phyloP scores from a whole-genome alignment of 2,888 invertebrate genomes.

The Sceliomorpha sp. region DNA sequence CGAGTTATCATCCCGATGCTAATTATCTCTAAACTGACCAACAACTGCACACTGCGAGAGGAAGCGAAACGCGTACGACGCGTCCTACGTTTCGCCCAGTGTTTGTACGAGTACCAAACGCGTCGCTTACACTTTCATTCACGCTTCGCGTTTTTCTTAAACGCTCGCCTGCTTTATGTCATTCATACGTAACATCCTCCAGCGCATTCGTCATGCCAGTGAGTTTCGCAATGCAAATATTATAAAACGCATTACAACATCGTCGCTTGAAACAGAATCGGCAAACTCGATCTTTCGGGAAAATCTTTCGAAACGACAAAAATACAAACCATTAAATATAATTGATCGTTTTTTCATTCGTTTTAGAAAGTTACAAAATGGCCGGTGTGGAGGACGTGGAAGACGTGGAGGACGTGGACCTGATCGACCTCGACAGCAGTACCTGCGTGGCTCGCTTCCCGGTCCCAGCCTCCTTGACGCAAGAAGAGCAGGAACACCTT shows the following conservation, averaged over 20 bases:
- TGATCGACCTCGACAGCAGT: slow-evolving; percentile 73
- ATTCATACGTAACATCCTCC: slow-evolving; percentile 40
- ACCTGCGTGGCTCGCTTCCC: slow-evolving; percentile 59
- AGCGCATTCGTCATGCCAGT: slow-evolving; percentile 38
- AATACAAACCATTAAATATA: slow-evolving; percentile 1
- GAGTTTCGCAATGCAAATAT: slow-evolving; percentile 20
- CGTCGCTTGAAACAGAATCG: slow-evolving; percentile 8
- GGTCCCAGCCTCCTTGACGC: slow-evolving; percentile 57
- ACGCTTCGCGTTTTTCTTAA: slow-evolving; percentile 11
- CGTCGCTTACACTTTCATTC: slow-evolving; percentile 13
- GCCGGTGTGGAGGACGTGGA: slow-evolving; percentile 61
- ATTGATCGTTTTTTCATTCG: slow-evolving; percentile 2
- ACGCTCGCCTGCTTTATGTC: slow-evolving; percentile 35
- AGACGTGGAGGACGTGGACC: slow-evolving; percentile 70
- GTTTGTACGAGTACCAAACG: slow-evolving; percentile 7
- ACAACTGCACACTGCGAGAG: slow-evolving; percentile 9
- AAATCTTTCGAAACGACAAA: no score
- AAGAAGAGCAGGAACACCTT: slow-evolving; percentile 76
- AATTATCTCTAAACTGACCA: slow-evolving; percentile 54
- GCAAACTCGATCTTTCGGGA: slow-evolving; percentile 16
- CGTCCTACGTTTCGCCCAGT: slow-evolving; percentile 18
- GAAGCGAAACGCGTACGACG: background rate
- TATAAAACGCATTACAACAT: slow-evolving; percentile 12
- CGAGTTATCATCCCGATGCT: slow-evolving; percentile 59
- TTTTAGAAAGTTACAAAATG: slow-evolving; percentile 62